Evolutionary conservation across 2,888 invertebrate species (phyloP).

Genomic region (Andrena praecox): DNA sequence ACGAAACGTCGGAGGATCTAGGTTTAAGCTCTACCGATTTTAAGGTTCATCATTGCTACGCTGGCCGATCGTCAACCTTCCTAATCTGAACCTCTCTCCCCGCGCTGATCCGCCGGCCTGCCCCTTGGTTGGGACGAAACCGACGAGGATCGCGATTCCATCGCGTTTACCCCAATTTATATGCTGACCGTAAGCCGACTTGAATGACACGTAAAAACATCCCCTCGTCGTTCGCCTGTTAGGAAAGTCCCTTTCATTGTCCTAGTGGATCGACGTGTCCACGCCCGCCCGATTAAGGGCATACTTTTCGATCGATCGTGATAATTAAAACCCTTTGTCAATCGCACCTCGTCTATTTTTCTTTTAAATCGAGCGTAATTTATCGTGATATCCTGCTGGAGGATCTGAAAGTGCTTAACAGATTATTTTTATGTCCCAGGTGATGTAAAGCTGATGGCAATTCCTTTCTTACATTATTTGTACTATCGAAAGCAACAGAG

Average conservation of each 20-base stretch:
- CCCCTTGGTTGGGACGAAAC: constrained; percentile 33
- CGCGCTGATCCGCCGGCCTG: constrained; percentile 2
- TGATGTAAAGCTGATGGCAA: too few relatives aligned
- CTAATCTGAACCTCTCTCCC: constrained; percentile 37
- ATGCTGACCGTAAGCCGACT: constrained; percentile 61
- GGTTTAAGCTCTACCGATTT: constrained; percentile 68
- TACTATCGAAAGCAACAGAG: too few relatives aligned
- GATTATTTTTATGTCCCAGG: background rate
- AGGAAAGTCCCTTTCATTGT: constrained; percentile 68
- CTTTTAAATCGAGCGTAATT: background rate
- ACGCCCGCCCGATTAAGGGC: constrained; percentile 79
- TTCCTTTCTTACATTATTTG: too few relatives aligned
- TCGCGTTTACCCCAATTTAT: constrained; percentile 71
- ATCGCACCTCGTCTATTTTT: background rate
- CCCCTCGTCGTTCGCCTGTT: constrained; percentile 49
- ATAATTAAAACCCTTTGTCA: constrained; percentile 79
- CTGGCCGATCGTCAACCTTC: constrained; percentile 15
- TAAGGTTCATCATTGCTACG: constrained; percentile 76
- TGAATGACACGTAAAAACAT: constrained; percentile 48
- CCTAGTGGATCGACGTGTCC: constrained; percentile 63
- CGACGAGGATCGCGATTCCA: constrained; percentile 53
- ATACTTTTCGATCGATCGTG: constrained; percentile 75
- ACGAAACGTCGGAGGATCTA: constrained; percentile 31
- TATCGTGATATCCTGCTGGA: background rate
- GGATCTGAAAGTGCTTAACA: background rate